Base-by-base conservation (phyloP, 2,888 invertebrate genomes). In the Agrotis clavis region DNA sequence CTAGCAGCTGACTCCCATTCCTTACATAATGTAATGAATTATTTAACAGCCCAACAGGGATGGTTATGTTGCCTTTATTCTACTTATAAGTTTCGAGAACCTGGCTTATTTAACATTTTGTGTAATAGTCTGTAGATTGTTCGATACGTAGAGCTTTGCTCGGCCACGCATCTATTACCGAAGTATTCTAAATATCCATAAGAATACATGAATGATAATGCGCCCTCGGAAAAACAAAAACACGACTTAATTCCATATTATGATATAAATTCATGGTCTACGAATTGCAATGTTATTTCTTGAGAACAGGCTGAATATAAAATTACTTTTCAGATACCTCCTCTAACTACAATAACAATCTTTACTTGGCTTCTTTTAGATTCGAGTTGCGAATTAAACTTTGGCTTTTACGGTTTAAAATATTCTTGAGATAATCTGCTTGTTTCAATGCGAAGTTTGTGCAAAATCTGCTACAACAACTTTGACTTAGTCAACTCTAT, bases 1-100 rank as follows among this genome's bases (percentile, higher is more conserved):
- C 85, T 66, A 86, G 89, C 93, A 93, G 91, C 92, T 92, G 93
- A 91, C 86, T 83, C 69, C 83, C 72, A 88, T 89, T 90, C 87
- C 81, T 86, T 83, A 79, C 64, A 75, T 82, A 67, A 83, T 70
- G 67, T 60, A 82, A 78, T 74, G 74, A 68, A 82, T 80, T 77
- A 76, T 80, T 79, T 65, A 76, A 57, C 47, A 50, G 62, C 35
- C 41, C 62, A 66, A 16, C 50, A 68, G 54, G 62, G 51, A 59
- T 63, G 50, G 16, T 47, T 69, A 18, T 68, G 50, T 54, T 50
- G 41, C 16, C 63, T 53, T 16, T 61, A 35, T n/a, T 61, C 25
- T 21, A 47, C 59, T 67, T 59, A 35, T 59, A 66, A 21, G 48
- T 51, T 79, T 70, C 53, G 64, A 77, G 56, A 76, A 57, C n/a